phyloP scores from a whole-genome alignment of 2,113 vertebrate species.

The Percopsis transmontana region DNA sequence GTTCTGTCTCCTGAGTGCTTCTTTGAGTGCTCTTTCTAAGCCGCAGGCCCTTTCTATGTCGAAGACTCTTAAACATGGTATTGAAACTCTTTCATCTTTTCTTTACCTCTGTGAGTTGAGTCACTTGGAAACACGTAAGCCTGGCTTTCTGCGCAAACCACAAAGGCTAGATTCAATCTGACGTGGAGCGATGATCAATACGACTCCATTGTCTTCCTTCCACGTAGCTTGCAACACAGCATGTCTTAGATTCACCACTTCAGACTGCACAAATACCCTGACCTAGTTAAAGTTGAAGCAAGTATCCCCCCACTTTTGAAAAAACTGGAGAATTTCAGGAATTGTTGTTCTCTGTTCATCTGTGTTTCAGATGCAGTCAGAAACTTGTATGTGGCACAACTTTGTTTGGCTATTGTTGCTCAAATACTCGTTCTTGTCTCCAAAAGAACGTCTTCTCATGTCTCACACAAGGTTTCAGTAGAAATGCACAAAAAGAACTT shows the following conservation, averaged over 20 bases:
- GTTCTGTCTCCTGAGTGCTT: slow-evolving; percentile 26
- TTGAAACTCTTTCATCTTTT: slow-evolving; percentile 35
- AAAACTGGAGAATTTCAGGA: slow-evolving; percentile 37
- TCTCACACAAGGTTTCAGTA: no score
- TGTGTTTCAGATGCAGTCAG: slow-evolving; percentile 32
- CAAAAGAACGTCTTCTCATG: neutral
- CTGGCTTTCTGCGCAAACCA: slow-evolving; percentile 39
- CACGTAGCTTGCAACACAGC: slow-evolving; percentile 19
- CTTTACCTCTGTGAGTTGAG: slow-evolving; percentile 27
- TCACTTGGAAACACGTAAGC: slow-evolving; percentile 27
- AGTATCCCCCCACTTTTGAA: slow-evolving; percentile 37
- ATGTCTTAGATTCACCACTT: slow-evolving; percentile 36
- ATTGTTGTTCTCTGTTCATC: slow-evolving; percentile 38
- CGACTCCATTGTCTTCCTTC: slow-evolving; percentile 17
- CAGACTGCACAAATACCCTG: slow-evolving; percentile 32
- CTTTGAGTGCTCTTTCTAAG: slow-evolving; percentile 24
- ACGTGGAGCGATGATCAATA: slow-evolving; percentile 50
- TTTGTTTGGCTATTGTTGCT: slow-evolving; percentile 4
- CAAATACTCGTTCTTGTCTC: slow-evolving; percentile 4
- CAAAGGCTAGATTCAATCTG: slow-evolving; percentile 18
- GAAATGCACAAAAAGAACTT: neutral
- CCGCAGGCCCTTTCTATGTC: slow-evolving; percentile 45
- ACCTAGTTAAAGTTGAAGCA: slow-evolving; percentile 63
- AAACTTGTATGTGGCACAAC: slow-evolving; percentile 33
- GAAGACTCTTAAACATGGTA: slow-evolving; percentile 43